Evolutionary conservation across 2,797 vertebrate genomes (phyloP), one percentile per base, ranked within the genome.

Genomic region (Valencia hispanica): DNA sequence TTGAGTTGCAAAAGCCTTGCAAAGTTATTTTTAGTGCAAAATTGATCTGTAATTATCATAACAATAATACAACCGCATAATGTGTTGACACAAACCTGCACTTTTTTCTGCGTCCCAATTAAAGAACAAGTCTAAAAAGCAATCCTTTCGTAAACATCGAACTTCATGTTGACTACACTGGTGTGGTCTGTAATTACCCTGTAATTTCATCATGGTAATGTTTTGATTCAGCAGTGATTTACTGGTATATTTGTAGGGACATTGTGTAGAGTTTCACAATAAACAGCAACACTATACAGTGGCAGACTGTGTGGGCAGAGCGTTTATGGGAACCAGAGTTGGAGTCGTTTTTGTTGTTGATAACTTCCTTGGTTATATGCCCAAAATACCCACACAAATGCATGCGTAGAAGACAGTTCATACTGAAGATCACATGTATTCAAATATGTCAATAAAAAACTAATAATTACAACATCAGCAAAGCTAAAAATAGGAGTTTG

Each of bases 101-200:
- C 79, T 72, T 84, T 90, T 17, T 88, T 80, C 81, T 78, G 59
- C 43, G 0, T 71, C 50, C 50, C 79, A 80, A 92, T 93, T 91
- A 92, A 86, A 93, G 92, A 57, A 85, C 71, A 45, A 63, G 51
- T 78, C 65, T 82, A 74, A 63, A 30, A 75, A 78, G 73, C 77
- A 0, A 77, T 85, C 75, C 32, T 86, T 82, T 79, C 68, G 36
- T 41, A 84, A 78, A 85, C 80, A 75, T 66, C 39, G 39, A 74
- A 76, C 73, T 75, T 65, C 79, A 76, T 59, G 85, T 84, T 73
- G 77, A 86, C 86, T 27, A 75, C 74, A 53, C 43, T 90, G 89
- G 90, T 90, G 93, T 91, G 91, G 90, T 61, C 45, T 1, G 2
- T 86, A 89, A 90, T 92, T 88, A 85, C 74, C 36, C 72, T 89